Percentiles rank a stretch among this genome's conserved stretches.
phyloP scores from a whole-genome alignment of 1,140 invertebrate genomes.

The Tetramorium parvispinum region DNA sequence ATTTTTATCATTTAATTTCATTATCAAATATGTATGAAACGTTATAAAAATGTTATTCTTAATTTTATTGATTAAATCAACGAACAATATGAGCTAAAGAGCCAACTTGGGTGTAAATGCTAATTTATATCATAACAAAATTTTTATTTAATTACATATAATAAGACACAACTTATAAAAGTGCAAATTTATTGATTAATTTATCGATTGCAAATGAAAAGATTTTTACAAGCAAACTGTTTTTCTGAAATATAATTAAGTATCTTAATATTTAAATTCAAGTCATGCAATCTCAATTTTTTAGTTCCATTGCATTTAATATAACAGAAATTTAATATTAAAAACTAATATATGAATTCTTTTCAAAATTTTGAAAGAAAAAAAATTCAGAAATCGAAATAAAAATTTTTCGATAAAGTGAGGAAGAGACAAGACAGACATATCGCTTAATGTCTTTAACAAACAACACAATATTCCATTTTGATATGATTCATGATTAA shows the following conservation, averaged over 20 bases:
- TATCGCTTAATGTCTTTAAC: not conserved
- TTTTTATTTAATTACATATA: too few species aligned
- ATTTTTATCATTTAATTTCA: not conserved
- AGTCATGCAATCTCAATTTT: not conserved
- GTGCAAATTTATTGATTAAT: too few species aligned
- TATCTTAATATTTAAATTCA: not conserved
- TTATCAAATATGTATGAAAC: not conserved
- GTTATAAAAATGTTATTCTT: not conserved
- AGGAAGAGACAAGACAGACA: not conserved
- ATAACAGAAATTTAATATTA: not conserved
- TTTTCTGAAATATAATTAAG: not conserved
- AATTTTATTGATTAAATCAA: not conserved
- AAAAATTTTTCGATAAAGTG: not conserved
- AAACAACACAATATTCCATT: not conserved
- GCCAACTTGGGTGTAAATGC: too few species aligned
- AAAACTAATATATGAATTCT: not conserved
- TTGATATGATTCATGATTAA: not conserved
- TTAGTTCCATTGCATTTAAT: not conserved
- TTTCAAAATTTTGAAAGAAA: not conserved
- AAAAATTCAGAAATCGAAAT: not conserved
- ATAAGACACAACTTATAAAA: too few species aligned
- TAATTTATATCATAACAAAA: too few species aligned
- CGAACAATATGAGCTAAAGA: too few species aligned
- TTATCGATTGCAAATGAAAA: too few species aligned
- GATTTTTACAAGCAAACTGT: not conserved